phyloP scores from a whole-genome alignment of 2,888 invertebrate genomes.

The Lasioglossum oenotherae region DNA sequence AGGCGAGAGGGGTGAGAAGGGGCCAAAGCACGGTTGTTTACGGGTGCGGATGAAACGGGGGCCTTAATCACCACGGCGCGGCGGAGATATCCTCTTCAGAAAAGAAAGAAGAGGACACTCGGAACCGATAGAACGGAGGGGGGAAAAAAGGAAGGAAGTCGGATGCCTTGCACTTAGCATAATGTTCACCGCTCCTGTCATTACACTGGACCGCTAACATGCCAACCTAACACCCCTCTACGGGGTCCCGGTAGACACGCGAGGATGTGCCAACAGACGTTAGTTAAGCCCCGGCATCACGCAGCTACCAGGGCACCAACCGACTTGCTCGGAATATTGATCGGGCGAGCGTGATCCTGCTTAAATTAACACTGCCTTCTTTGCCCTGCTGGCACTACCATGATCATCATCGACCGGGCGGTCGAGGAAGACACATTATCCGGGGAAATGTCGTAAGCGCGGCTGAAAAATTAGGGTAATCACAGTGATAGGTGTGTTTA shows the following conservation, averaged over 20 bases:
- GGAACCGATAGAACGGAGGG: constrained; percentile 33
- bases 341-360: constrained; percentile 59
- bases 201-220: constrained; percentile 73
- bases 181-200: constrained; percentile 75
- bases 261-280: constrained; percentile 67
- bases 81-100: constrained; percentile 34
- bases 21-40: constrained; percentile 36
- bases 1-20: constrained; percentile 1
- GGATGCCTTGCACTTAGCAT: constrained; percentile 71
- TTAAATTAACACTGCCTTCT: constrained; percentile 55
- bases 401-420: constrained; percentile 20
- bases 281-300: constrained; percentile 57
- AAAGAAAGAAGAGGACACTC: constrained; percentile 12
- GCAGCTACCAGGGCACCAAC: constrained; percentile 36
- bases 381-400: neutral
- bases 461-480: constrained; percentile 8
- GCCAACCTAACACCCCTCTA: constrained; percentile 64
- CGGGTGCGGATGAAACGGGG: constrained; percentile 55
- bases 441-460: constrained; percentile 6
- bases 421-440: constrained; percentile 14
- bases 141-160: constrained; percentile 46
- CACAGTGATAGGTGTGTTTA: constrained; percentile 17
- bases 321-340: constrained; percentile 66
- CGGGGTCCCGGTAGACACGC: constrained; percentile 63
- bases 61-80: constrained; percentile 56